These are phyloP conservation scores for Hippopotamyrus pictus DNA, from an alignment of 2,797 vertebrate genomes.

Conservation along the genomic window DNA sequence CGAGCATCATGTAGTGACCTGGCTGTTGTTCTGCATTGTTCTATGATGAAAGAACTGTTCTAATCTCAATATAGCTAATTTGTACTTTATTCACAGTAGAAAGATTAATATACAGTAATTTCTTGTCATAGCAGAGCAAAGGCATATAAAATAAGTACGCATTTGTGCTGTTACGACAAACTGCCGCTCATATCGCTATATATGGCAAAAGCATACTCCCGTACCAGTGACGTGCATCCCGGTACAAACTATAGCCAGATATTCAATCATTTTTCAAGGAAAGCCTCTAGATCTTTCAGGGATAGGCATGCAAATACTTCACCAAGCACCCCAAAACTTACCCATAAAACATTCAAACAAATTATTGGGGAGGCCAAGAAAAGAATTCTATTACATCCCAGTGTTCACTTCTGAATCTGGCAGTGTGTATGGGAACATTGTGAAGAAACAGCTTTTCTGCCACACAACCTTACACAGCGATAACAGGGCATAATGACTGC, in stretches of 20 bases:
- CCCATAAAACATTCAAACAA: not conserved
- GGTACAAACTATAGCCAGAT: not conserved
- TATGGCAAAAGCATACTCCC: not conserved
- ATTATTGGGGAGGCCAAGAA: not conserved
- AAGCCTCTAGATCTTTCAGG: not conserved
- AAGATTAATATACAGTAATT: not conserved
- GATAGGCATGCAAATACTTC: not conserved
- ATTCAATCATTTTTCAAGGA: not conserved
- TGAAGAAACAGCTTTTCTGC: not conserved
- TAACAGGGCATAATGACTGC: not conserved
- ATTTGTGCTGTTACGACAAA: not conserved
- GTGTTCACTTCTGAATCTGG: not conserved
- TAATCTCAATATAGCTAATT: not conserved
- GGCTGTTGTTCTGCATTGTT: no score
- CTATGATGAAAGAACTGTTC: not conserved
- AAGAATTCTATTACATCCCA: not conserved
- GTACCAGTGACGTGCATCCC: not conserved
- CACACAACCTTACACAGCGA: not conserved
- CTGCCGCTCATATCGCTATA: not conserved
- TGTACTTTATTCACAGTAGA: not conserved
- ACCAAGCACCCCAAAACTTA: not conserved
- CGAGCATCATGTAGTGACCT: no score
- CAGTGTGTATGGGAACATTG: not conserved
- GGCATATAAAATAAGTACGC: not conserved
- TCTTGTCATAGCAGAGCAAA: not conserved